These are phyloP conservation scores for Urosaurus nigricauda DNA, from an alignment of 2,797 vertebrate genomes.

Conservation along the genomic window DNA sequence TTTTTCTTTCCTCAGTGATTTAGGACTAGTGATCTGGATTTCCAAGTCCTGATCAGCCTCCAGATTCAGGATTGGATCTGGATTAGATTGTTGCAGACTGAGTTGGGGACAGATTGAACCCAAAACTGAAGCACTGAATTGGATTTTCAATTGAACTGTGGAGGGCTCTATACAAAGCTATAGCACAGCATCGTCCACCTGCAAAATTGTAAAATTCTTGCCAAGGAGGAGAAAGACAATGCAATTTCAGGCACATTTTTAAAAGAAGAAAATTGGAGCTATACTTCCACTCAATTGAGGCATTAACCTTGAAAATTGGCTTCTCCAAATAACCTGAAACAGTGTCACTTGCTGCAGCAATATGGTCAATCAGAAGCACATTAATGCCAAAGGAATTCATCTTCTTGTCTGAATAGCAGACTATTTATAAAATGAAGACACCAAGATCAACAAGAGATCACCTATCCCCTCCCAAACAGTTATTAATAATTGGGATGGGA, in stretches of 20 bases:
- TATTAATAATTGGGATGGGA: slow-evolving; percentile 43
- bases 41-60: no score
- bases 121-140: no score
- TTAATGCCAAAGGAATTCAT: slow-evolving; percentile 54
- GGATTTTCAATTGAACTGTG: no score
- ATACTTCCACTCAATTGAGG: slow-evolving; percentile 68
- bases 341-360: slow-evolving; percentile 46
- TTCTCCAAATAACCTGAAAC: slow-evolving; percentile 63
- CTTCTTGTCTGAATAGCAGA: slow-evolving; percentile 58
- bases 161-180: slow-evolving; percentile 19
- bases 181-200: slow-evolving; percentile 47
- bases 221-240: slow-evolving; percentile 50
- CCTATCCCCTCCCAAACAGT: background rate
- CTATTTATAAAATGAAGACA: slow-evolving; percentile 57
- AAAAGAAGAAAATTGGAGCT: slow-evolving; percentile 62
- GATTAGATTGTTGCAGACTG: no score
- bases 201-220: slow-evolving; percentile 64
- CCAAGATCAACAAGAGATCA: slow-evolving; percentile 30
- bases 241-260: slow-evolving; percentile 57
- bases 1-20: no score
- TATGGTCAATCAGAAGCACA: slow-evolving; percentile 52
- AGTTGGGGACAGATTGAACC: no score
- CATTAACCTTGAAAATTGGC: slow-evolving; percentile 70
- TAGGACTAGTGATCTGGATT: no score
- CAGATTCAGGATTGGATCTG: no score